These are phyloP conservation scores for Cryptoblepharus egeriae DNA, from an alignment of 2,797 vertebrate species.

Conservation along the genomic window DNA sequence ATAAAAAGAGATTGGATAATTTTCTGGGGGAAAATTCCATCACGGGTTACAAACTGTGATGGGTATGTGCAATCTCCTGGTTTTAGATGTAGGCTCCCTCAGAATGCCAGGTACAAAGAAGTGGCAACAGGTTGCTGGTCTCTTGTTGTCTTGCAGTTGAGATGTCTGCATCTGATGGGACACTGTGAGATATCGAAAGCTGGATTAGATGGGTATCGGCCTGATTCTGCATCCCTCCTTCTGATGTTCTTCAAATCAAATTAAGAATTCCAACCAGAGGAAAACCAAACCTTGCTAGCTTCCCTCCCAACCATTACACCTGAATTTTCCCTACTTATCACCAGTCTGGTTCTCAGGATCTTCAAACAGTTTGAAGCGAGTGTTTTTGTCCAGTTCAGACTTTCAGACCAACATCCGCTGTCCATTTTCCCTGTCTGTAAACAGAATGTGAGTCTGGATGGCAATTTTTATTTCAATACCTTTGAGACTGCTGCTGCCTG, in stretches of 20 bases:
- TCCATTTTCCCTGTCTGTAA: slow-evolving; percentile 13
- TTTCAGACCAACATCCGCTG: neutral
- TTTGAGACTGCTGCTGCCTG: neutral
- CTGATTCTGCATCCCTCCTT: no score
- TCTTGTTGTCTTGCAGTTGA: no score
- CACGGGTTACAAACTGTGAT: no score
- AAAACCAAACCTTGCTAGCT: slow-evolving; percentile 22
- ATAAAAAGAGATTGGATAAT: no score
- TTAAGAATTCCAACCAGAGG: neutral
- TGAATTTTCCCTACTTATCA: slow-evolving; percentile 11
- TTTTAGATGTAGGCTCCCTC: no score
- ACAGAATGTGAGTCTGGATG: neutral
- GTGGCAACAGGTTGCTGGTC: no score
- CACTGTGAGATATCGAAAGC: no score
- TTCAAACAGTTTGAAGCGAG: accelerated
- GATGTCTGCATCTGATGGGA: no score
- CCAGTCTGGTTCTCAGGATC: slow-evolving; percentile 15
- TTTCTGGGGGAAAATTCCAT: no score
- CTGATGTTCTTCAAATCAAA: neutral
- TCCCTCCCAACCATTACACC: neutral
- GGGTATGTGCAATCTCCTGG: no score
- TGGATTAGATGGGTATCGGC: no score
- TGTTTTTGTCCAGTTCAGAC: neutral
- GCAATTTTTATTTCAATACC: neutral
- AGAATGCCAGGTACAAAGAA: no score